Evolutionary conservation across 2,113 vertebrate species (phyloP), one percentile per base, ranked within the genome.

Genomic region (Anolis carolinensis): DNA sequence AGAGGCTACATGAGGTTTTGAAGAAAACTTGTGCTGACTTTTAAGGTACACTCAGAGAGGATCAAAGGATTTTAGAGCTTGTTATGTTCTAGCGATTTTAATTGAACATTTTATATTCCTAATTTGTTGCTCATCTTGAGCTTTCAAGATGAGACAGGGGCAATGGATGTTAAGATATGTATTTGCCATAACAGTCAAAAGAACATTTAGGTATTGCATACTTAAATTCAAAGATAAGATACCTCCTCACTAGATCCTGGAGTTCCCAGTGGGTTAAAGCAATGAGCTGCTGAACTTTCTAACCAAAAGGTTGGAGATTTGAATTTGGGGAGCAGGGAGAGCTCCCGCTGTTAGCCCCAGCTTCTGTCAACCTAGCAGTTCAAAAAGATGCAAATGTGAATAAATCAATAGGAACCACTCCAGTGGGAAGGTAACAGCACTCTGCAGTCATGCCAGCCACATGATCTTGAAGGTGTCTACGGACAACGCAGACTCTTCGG

Each of bases 41-140:
- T 92, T 94, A 95, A 93, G 93, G 93, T 93, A 94, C 95, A 68
- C 82, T 92, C 92, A 85, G 27, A 70, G 55, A 75, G 55, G 55
- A 85, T 71, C 65, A 85, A 75, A 85, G 32, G 48, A 70, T 70
- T 4, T 78, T 70, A 59, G 84, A 27, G 59, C 23, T 62, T 83
- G 70, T 20, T 79, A 7, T 70, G 63, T 78, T 70, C 36, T 59
- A 78, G 48, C 48, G 71, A 55, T 79, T 85, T 85, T 59, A 59
- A 59, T 55, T 79, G 75, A 48, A 55, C 50, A 79, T 71, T 85
- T 79, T 85, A 71, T 36, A 70, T 78, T 79, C 48, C 36, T 85
- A 71, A 85, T 79, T 85, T 85, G 32, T 70, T 59, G 55, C 83
- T 20, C 74, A 78, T 48, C 20, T 23, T 36, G 34, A 78, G 32